Percentiles rank a stretch among this genome's conserved stretches.
These are phyloP conservation scores for Eubasilissa regina DNA, from an alignment of 1,140 invertebrate genomes.

Conservation along the genomic window DNA sequence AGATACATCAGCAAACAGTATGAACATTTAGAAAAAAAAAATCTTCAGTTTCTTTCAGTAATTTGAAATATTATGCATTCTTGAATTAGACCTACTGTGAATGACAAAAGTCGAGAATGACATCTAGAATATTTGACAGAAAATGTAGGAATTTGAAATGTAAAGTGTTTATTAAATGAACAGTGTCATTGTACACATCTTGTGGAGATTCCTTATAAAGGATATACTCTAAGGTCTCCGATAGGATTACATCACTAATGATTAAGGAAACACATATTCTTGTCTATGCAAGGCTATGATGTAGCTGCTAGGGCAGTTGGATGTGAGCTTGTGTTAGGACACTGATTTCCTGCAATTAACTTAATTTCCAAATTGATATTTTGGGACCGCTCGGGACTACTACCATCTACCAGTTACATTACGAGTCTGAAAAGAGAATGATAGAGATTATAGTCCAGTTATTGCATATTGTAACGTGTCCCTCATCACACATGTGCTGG, in stretches of 20 bases:
- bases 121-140: background rate
- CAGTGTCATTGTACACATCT: no score
- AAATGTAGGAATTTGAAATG: slow-evolving; percentile 26
- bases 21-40: background rate
- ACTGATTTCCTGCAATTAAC: slow-evolving; percentile 13
- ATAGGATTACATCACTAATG: no score
- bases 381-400: slow-evolving; percentile 26
- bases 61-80: background rate
- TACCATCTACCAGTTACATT: background rate
- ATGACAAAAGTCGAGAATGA: background rate
- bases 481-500: background rate
- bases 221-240: no score
- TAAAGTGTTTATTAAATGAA: background rate
- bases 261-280: no score
- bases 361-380: no score
- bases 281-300: no score
- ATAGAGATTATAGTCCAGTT: slow-evolving; percentile 23
- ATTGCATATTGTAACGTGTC: slow-evolving; percentile 7
- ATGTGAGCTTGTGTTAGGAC: background rate
- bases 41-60: background rate
- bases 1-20: no score
- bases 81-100: slow-evolving; percentile 9
- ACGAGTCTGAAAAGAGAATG: slow-evolving; percentile 39
- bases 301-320: no score
- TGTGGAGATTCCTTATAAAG: no score